phyloP scores from a whole-genome alignment of 2,888 invertebrate species.

The Pyrgus malvae region DNA sequence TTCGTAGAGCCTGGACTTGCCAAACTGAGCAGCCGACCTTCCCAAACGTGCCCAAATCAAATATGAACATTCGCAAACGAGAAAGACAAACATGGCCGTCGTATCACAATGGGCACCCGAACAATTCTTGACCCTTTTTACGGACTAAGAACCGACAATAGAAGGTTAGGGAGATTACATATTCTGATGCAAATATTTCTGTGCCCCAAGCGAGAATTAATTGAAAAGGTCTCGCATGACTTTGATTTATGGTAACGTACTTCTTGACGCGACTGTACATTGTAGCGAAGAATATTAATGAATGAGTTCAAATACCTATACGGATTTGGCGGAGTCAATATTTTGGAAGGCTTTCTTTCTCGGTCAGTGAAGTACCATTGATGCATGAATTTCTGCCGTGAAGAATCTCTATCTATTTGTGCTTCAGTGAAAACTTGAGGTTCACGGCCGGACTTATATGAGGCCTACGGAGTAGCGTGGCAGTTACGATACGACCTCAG shows the following conservation, averaged over 20 bases:
- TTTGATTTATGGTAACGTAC: slow-evolving; percentile 44
- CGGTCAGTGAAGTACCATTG: too few species aligned
- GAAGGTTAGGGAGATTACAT: slow-evolving; percentile 42
- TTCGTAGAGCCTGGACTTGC: slow-evolving; percentile 40
- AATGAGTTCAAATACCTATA: slow-evolving; percentile 1
- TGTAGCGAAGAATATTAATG: slow-evolving; percentile 18
- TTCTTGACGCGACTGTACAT: slow-evolving; percentile 26
- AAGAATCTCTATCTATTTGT: too few species aligned
- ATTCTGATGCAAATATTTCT: slow-evolving; percentile 53
- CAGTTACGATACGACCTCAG: too few species aligned
- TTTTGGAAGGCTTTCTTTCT: too few species aligned
- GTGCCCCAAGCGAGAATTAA: slow-evolving; percentile 48
- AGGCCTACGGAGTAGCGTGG: too few species aligned
- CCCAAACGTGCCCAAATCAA: slow-evolving; percentile 60
- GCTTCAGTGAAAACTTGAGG: too few species aligned
- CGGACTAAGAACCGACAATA: slow-evolving; percentile 43
- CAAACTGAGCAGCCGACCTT: slow-evolving; percentile 28
- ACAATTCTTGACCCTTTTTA: slow-evolving; percentile 52
- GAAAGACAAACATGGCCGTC: slow-evolving; percentile 63
- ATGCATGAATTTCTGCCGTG: too few species aligned
- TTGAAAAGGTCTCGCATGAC: slow-evolving; percentile 51
- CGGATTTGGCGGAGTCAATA: too few species aligned
- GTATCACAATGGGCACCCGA: slow-evolving; percentile 56
- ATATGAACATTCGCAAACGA: slow-evolving; percentile 58
- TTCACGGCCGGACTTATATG: too few species aligned